Percentiles rank a stretch among this genome's conserved stretches.
Evolutionary conservation across 2,888 invertebrate genomes (phyloP).

Genomic region (Ochlodes sylvanus): DNA sequence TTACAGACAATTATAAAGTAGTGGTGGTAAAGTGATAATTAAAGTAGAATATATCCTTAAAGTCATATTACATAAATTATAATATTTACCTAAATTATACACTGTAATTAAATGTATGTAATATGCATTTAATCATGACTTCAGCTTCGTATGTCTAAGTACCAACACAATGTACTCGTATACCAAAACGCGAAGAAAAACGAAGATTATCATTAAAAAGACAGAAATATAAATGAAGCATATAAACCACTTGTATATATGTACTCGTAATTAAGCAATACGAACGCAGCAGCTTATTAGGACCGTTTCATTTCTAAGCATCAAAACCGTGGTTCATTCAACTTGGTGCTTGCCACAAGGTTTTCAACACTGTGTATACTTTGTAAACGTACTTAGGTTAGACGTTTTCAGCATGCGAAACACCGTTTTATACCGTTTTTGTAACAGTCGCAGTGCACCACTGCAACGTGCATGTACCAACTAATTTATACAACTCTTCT

Average conservation of each 20-base stretch:
- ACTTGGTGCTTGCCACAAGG: conserved; percentile 32
- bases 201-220: no score
- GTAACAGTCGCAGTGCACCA: conserved; percentile 36
- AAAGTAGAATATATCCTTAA: no score
- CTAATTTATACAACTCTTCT: conserved; percentile 11
- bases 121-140: no score
- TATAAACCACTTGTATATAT: neutral
- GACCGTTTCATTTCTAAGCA: conserved; percentile 33
- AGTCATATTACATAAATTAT: no score
- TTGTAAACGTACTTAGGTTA: conserved; percentile 30
- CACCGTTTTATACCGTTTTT: conserved; percentile 36
- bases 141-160: no score
- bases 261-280: conserved; percentile 7
- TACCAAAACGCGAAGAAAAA: no score
- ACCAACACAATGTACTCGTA: no score
- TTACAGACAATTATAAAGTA: no score
- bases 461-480: conserved; percentile 10
- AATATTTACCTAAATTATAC: no score
- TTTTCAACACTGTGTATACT: conserved; percentile 21
- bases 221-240: neutral
- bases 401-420: conserved; percentile 44
- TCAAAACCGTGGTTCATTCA: conserved; percentile 32
- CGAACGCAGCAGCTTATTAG: conserved; percentile 14
- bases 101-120: no score
- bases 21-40: no score